Evolutionary conservation across 2,113 vertebrate species (phyloP).

Genomic region (Trachemys scripta): DNA sequence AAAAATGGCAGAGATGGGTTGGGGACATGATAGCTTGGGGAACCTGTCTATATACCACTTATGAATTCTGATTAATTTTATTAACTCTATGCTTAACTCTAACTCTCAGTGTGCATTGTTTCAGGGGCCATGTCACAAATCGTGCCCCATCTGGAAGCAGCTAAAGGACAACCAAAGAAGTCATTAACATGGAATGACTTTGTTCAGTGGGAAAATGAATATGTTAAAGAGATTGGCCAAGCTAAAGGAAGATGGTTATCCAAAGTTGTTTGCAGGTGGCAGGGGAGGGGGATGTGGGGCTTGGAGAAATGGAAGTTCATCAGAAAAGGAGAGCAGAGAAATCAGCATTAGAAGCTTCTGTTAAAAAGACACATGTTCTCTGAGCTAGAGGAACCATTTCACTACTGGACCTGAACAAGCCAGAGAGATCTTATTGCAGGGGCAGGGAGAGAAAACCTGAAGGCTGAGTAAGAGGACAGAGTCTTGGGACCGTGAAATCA

Average conservation of each 20-base stretch:
- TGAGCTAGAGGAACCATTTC: neutral
- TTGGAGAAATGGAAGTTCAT: neutral
- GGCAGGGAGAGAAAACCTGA: neutral
- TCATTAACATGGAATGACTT: neutral
- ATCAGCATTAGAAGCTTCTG: neutral
- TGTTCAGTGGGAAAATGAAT: neutral
- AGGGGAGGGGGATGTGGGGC: too few relatives aligned
- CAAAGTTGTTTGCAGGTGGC: neutral
- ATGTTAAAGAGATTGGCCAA: neutral
- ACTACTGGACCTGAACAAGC: neutral
- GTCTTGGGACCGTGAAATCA: neutral
- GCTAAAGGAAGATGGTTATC: neutral
- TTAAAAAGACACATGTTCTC: neutral
- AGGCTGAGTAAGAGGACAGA: neutral
- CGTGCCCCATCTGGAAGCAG: neutral
- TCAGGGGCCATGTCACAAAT: slow-evolving; percentile 35
- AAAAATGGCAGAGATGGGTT: slow-evolving; percentile 45
- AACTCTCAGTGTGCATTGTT: slow-evolving; percentile 23
- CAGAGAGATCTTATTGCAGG: neutral
- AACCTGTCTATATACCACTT: slow-evolving; percentile 61
- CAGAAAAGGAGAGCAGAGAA: neutral
- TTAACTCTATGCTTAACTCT: slow-evolving; percentile 48
- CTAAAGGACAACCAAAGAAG: neutral
- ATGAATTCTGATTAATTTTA: slow-evolving; percentile 62
- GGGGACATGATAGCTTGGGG: slow-evolving; percentile 42